Evolutionary conservation across 2,797 vertebrate genomes (phyloP), one percentile per base, ranked within the genome.

Genomic region (Alosa sapidissima): DNA sequence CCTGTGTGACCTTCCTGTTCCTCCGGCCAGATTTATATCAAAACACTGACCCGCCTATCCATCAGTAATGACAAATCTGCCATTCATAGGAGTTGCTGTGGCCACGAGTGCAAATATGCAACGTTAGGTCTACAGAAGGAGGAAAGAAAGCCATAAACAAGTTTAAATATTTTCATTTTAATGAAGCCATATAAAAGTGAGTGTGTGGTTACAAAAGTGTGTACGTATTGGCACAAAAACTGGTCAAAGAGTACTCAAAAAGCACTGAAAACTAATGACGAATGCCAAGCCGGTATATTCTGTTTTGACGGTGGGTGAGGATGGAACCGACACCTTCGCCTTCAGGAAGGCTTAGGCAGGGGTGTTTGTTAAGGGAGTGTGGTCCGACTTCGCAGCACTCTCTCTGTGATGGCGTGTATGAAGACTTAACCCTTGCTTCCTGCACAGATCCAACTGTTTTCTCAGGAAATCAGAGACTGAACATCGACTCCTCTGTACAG

Each of bases 1-100:
- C 85, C 86, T 84, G 88, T 85, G 62, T 85, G 84, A 89, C 83
- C 85, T 87, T 86, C 81, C 19, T 87, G 84, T 87, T 86, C 47
- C 83, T 88, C 84, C 75, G 86, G 88, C 81, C 45, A 88, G 83
- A 88, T 89, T 81, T 84, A 81, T 87, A 88, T 89, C 82, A 88
- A 88, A 89, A 88, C 83, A 82, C 81, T 52, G 86, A 87, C 83
- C 87, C 83, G 68, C 88, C 88, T 89, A 88, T 58, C 83, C 82
- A 89, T 87, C 85, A 85, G 68, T 88, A 84, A 85, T 81, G 82
- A 85, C 89, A 88, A 89, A 88, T 87, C 86, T 85, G 82, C 83
- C 87, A 86, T 88, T 89, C 84, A 86, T 86, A 88, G 58, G 2
- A 24, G 19, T 85, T 82, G 82, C 85, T 85, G 65, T 33, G 21